These are phyloP conservation scores for Pterocles gutturalis DNA, from an alignment of 2,113 vertebrate species.

Conservation along the genomic window DNA sequence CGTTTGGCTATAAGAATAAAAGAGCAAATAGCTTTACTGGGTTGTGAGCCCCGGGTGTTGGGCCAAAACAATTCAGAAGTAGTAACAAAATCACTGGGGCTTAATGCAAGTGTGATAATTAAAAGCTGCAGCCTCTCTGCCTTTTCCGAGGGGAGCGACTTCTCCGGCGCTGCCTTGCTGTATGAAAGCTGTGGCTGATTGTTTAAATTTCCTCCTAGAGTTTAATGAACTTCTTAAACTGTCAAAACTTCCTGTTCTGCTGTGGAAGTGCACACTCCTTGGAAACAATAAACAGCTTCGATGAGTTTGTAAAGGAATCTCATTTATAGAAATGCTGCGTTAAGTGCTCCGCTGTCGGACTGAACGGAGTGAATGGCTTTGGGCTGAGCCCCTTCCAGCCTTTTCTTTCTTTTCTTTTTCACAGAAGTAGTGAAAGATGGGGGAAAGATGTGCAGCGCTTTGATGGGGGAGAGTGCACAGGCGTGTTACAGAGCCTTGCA, in stretches of 20 bases:
- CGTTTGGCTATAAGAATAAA: slow-evolving; percentile 15
- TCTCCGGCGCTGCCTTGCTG: not conserved
- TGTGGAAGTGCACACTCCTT: slow-evolving; percentile 47
- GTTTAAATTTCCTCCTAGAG: slow-evolving; percentile 61
- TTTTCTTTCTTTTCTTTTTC: not conserved
- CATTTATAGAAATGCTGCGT: not conserved
- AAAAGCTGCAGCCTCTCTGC: slow-evolving; percentile 58
- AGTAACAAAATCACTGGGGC: slow-evolving; percentile 24
- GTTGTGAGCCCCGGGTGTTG: slow-evolving; percentile 20
- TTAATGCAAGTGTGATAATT: slow-evolving; percentile 63
- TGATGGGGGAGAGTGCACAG: not conserved
- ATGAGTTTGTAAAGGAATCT: slow-evolving; percentile 37
- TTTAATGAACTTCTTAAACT: slow-evolving; percentile 66
- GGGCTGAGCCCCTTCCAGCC: not conserved
- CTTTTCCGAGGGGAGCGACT: not conserved
- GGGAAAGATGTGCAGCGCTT: slow-evolving; percentile 5
- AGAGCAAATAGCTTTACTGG: not conserved
- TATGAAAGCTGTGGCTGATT: slow-evolving; percentile 23
- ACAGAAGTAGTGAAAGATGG: not conserved
- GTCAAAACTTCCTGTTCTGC: slow-evolving; percentile 57
- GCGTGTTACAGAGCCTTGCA: not conserved
- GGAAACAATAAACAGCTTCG: slow-evolving; percentile 45
- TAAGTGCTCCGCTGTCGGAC: not conserved
- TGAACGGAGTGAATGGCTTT: not conserved
- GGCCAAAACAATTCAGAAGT: slow-evolving; percentile 43